These are phyloP conservation scores for Eidolon dupreanum DNA, from an alignment of 2,797 vertebrate genomes.

Conservation along the genomic window DNA sequence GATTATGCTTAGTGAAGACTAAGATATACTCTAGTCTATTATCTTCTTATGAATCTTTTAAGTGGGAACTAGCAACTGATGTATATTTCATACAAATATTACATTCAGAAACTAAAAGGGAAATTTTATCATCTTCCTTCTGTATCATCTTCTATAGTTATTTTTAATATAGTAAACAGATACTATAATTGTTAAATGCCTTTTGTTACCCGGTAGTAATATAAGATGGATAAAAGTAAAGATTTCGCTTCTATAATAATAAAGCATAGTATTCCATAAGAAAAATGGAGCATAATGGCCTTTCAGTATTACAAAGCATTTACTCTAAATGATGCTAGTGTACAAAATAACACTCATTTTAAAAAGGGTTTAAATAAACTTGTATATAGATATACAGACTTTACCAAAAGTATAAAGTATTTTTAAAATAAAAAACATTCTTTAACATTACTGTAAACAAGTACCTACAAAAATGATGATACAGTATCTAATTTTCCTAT, in stretches of 20 bases:
- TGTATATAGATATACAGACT: background rate
- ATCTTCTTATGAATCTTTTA: background rate
- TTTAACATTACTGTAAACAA: slow-evolving; percentile 14
- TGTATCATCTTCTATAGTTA: background rate
- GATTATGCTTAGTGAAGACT: background rate
- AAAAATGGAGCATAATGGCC: background rate
- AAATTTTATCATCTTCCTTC: slow-evolving; percentile 23
- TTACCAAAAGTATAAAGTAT: slow-evolving; percentile 19
- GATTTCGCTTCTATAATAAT: slow-evolving; percentile 5
- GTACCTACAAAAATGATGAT: background rate
- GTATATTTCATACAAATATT: slow-evolving; percentile 10
- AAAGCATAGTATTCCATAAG: background rate
- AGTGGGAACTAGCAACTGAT: background rate
- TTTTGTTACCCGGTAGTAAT: slow-evolving; percentile 1
- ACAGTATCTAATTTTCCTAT: background rate
- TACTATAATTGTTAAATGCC: background rate
- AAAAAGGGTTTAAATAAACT: background rate
- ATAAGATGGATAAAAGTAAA: background rate
- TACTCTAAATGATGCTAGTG: background rate
- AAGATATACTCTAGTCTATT: background rate
- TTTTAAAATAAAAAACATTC: slow-evolving; percentile 35
- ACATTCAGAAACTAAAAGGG: slow-evolving; percentile 19
- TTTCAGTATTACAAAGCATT: slow-evolving; percentile 23
- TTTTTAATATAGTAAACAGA: slow-evolving; percentile 15
- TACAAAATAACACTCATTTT: slow-evolving; percentile 37